Evolutionary conservation across 2,797 vertebrate genomes (phyloP).

Genomic region (Danio jaintianensis): DNA sequence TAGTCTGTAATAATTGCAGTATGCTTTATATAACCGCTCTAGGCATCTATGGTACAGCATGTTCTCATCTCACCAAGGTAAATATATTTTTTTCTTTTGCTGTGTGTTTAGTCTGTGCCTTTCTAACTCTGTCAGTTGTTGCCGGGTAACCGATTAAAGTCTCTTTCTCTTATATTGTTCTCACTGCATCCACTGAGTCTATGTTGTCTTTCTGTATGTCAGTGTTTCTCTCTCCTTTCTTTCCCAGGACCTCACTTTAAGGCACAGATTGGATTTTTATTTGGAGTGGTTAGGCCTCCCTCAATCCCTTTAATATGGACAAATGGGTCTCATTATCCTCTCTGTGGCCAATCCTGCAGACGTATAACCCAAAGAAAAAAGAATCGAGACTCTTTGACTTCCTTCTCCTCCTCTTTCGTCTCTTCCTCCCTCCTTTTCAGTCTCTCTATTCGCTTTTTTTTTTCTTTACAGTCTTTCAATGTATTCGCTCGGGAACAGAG

Average conservation of each 20-base stretch:
- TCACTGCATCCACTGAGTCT: slow-evolving; percentile 11
- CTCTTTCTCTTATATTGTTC: slow-evolving; percentile 13
- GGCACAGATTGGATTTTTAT: slow-evolving; percentile 69
- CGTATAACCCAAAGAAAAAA: slow-evolving; percentile 64
- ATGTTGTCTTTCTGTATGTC: slow-evolving; percentile 24
- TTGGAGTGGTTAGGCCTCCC: slow-evolving; percentile 66
- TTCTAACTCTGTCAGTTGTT: slow-evolving; percentile 29
- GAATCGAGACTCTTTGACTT: slow-evolving; percentile 64
- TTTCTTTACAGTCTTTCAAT: slow-evolving; percentile 17
- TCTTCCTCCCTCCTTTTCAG: slow-evolving; percentile 32
- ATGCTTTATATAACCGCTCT: neutral
- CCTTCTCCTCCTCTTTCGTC: slow-evolving; percentile 31
- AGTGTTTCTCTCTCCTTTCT: slow-evolving; percentile 28
- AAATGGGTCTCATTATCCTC: slow-evolving; percentile 76
- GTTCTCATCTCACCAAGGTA: neutral
- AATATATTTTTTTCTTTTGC: neutral
- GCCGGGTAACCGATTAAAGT: slow-evolving; percentile 26
- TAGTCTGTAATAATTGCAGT: neutral
- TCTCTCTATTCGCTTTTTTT: slow-evolving; percentile 36
- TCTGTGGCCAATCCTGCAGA: slow-evolving; percentile 66
- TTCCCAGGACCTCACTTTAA: slow-evolving; percentile 43
- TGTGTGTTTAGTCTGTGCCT: neutral
- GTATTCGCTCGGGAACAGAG: slow-evolving; percentile 66
- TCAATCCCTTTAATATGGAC: slow-evolving; percentile 74
- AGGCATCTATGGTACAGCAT: neutral